A percentile compares a stretch with the other conserved stretches of the same genome.
Evolutionary conservation across 2,113 vertebrate genomes (phyloP).

Genomic region (Colaptes auratus): DNA sequence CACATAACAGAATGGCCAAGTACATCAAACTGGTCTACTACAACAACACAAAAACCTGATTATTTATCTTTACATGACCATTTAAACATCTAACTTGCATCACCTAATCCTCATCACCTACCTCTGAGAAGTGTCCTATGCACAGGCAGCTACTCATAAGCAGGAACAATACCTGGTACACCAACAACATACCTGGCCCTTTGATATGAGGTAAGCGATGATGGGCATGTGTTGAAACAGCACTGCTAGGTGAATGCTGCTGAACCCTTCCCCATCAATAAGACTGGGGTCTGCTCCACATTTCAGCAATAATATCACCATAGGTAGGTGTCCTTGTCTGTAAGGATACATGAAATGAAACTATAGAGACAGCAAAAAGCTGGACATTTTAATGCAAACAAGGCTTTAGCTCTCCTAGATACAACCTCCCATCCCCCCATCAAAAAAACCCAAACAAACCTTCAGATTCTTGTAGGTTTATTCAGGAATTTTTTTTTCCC

Average conservation of each 20-base stretch:
- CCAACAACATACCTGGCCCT: slow-evolving; percentile 85
- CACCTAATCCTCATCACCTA: not conserved
- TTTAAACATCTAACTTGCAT: not conserved
- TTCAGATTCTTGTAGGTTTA: not conserved
- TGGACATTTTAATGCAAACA: not conserved
- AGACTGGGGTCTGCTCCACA: slow-evolving; percentile 89
- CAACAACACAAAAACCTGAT: not conserved
- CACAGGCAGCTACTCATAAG: not conserved
- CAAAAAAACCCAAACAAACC: not conserved
- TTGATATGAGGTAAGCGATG: slow-evolving; percentile 92
- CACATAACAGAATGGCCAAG: not conserved
- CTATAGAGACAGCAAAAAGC: not conserved
- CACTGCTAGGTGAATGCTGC: slow-evolving; percentile 90
- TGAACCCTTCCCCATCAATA: slow-evolving; percentile 92
- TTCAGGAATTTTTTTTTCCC: not conserved
- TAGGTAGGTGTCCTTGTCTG: slow-evolving; percentile 94
- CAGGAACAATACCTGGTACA: not conserved
- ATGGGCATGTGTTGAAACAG: slow-evolving; percentile 96
- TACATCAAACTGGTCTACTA: not conserved
- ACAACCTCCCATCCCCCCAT: not conserved
- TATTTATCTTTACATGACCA: not conserved
- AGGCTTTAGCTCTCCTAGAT: not conserved
- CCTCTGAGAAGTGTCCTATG: not conserved
- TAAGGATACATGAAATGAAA: not conserved
- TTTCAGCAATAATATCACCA: slow-evolving; percentile 89